A percentile compares a stretch with the other conserved stretches of the same genome.
phyloP scores from a whole-genome alignment of 2,888 invertebrate genomes.

The Nomada ferruginata region DNA sequence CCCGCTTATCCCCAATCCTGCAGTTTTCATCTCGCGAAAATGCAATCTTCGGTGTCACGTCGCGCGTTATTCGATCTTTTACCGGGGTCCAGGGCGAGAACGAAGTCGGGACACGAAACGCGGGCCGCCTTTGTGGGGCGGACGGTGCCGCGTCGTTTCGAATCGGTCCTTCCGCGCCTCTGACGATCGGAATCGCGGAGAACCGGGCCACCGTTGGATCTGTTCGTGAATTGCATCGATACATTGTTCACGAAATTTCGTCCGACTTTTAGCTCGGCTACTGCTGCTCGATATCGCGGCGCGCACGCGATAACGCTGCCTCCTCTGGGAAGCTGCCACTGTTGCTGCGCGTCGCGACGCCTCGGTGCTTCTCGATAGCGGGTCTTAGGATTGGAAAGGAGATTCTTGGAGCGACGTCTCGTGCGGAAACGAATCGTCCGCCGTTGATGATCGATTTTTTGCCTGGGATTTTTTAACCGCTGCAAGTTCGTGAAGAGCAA shows the following conservation, averaged over 20 bases:
- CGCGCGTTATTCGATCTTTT: constrained; percentile 68
- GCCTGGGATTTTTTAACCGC: too few species aligned
- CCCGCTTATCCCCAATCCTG: constrained; percentile 69
- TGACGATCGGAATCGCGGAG: constrained; percentile 51
- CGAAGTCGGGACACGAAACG: constrained; percentile 66
- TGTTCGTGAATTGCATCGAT: constrained; percentile 34
- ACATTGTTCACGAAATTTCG: constrained; percentile 52
- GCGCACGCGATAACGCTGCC: constrained; percentile 6
- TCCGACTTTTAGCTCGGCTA: constrained; percentile 17
- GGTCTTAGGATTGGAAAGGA: neutral
- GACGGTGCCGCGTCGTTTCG: constrained; percentile 36
- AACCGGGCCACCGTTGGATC: constrained; percentile 55
- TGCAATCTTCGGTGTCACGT: constrained; percentile 72
- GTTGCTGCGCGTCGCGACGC: neutral
- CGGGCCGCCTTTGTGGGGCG: constrained; percentile 63
- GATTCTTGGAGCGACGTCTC: neutral
- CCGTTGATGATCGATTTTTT: neutral
- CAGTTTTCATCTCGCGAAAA: constrained; percentile 71
- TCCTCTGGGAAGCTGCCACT: neutral
- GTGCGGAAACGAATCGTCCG: neutral
- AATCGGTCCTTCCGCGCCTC: constrained; percentile 38
- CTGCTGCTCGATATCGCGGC: constrained; percentile 3
- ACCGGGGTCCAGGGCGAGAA: constrained; percentile 25
- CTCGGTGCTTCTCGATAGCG: neutral
- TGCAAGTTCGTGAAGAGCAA: too few species aligned